phyloP scores from a whole-genome alignment of 1,140 invertebrate species.

The Cherax destructor region DNA sequence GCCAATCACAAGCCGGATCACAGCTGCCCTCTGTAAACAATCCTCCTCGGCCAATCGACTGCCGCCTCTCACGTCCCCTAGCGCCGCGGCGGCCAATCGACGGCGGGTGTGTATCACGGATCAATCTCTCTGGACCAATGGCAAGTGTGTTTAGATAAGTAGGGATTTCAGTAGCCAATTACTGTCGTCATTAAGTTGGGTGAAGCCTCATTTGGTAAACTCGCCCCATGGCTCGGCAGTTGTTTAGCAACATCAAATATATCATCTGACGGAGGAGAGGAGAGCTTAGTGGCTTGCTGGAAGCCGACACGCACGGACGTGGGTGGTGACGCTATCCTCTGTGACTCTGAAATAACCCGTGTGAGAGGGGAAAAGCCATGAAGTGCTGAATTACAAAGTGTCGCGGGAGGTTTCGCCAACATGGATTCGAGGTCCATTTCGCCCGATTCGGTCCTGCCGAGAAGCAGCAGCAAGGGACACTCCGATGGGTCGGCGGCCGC shows the following conservation, averaged over 20 bases:
- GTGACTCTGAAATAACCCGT: not conserved
- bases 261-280: constrained; percentile 67
- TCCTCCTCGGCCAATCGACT: constrained; percentile 60
- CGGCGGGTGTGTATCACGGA: constrained; percentile 71
- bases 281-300: constrained; percentile 65
- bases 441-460: constrained; percentile 53
- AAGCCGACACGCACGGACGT: constrained; percentile 34
- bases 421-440: constrained; percentile 59
- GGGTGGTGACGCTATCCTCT: constrained; percentile 24
- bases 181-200: constrained; percentile 73
- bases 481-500: not conserved
- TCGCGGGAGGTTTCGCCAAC: not conserved
- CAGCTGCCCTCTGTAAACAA: constrained; percentile 70
- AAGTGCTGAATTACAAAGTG: constrained; percentile 26
- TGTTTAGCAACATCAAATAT: constrained; percentile 72
- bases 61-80: constrained; percentile 66
- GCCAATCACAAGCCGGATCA: constrained; percentile 51
- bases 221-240: constrained; percentile 71
- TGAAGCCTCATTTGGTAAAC: constrained; percentile 73
- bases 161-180: constrained; percentile 73
- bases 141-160: constrained; percentile 72
- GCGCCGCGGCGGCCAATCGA: constrained; percentile 64
- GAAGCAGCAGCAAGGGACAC: constrained; percentile 14
- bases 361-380: not conserved
- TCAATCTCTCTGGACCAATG: constrained; percentile 72